Evolutionary conservation across 2,797 vertebrate genomes (phyloP), one percentile per base, ranked within the genome.

Genomic region (Acrossocheilus fasciatus): DNA sequence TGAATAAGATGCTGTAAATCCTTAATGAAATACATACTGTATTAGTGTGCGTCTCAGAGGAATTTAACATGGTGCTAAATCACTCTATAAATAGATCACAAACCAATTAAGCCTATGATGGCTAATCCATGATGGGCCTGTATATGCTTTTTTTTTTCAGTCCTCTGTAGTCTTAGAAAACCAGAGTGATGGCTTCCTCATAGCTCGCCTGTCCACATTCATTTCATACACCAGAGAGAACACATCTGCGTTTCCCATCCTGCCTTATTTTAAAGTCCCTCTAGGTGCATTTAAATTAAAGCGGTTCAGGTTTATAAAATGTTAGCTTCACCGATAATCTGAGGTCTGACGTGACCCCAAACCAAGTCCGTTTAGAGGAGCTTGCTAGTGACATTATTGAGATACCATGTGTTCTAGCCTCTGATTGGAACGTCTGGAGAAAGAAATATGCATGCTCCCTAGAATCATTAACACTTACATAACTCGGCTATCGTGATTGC

Each of bases 401-500:
- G 62, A 81, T 73, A 80, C 47, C 84, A 54, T 59, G 76, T 80
- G 57, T 81, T 50, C 2, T 43, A 43, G 69, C 17, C 39, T 64
- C 34, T 39, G 54, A 26, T 36, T 64, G 30, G 39, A 86, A 73
- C 0, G 52, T 47, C 41, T 85, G 50, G 74, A 85, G 50, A 64
- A 87, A 50, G 47, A 68, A 79, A 77, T 81, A 73, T 75, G 81
- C 84, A 86, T 78, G 74, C 34, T 76, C 39, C 12, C 36, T 92
- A 75, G 91, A 94, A 94, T 94, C 94, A 95, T 95, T 96, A 94
- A 95, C 93, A 93, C 94, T 95, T 93, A 93, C 93, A 94, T 95
- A 95, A 94, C 92, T 93, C 95, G 26, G 17, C 47, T 96, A 95
- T 96, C 95, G 96, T 95, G 96, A 96, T 97, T 97, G 47, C 64